Percentiles rank a stretch among this genome's conserved stretches.
Conservation (phyloP, 1,140 invertebrate genomes). For the Uloborus diversus region DNA sequence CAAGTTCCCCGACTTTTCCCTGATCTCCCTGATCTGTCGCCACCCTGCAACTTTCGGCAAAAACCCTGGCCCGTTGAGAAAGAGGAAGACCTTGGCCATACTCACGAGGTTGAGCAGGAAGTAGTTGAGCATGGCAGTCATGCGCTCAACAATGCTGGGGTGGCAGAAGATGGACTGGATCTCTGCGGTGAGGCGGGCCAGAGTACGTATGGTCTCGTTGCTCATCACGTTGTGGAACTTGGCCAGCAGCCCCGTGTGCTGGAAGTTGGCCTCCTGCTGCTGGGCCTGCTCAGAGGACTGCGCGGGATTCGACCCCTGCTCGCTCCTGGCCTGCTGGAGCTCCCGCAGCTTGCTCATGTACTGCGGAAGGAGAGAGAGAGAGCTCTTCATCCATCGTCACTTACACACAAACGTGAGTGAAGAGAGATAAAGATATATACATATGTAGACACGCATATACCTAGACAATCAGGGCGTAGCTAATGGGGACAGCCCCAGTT, state of each 20-base stretch:
- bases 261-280: slow-evolving; percentile 78
- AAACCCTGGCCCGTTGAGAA: too few species aligned
- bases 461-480: too few species aligned
- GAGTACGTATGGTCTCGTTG: slow-evolving; percentile 83
- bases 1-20: too few species aligned
- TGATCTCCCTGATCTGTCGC: too few species aligned
- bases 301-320: slow-evolving; percentile 79
- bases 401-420: too few species aligned
- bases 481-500: too few species aligned
- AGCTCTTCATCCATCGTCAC: too few species aligned
- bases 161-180: slow-evolving; percentile 91
- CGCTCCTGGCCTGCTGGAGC: slow-evolving; percentile 69
- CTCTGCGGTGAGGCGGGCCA: slow-evolving; percentile 80
- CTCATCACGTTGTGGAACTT: slow-evolving; percentile 93
- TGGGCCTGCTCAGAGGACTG: slow-evolving; percentile 77
- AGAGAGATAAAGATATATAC: neutral
- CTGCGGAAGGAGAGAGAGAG: too few species aligned
- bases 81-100: too few species aligned
- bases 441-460: too few species aligned
- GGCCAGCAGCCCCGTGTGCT: slow-evolving; percentile 84
- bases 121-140: slow-evolving; percentile 96
- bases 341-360: slow-evolving; percentile 68
- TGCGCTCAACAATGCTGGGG: slow-evolving; percentile 88
- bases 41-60: too few species aligned
- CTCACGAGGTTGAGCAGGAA: slow-evolving; percentile 89